Conservation (phyloP, 2,888 invertebrate species). For the Meloe dianella region DNA sequence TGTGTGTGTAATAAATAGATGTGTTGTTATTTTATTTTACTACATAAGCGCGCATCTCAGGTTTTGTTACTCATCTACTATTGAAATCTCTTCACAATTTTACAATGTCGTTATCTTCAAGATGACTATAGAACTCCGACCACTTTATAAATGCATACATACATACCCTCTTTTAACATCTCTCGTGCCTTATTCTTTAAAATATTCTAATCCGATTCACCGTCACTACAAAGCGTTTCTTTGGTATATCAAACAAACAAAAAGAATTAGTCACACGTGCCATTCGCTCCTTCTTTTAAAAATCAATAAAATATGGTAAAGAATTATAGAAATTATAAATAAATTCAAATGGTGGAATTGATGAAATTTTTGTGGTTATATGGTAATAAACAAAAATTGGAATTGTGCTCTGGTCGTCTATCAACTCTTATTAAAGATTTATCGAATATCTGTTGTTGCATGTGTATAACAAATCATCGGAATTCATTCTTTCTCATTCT, state of each 20-base stretch:
- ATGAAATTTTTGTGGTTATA: not conserved
- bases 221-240: constrained; percentile 37
- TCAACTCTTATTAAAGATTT: not conserved
- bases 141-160: constrained; percentile 22
- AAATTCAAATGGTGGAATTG: not conserved
- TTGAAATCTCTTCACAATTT: constrained; percentile 39
- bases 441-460: not conserved
- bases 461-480: not conserved
- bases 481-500: not conserved
- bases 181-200: constrained; percentile 49
- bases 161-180: constrained; percentile 44
- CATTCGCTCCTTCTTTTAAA: not conserved
- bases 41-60: constrained; percentile 15
- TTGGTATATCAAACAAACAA: not conserved
- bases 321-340: not conserved
- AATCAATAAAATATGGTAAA: not conserved
- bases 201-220: constrained; percentile 42
- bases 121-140: constrained; percentile 16
- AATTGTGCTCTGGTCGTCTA: no score
- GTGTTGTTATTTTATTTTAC: no score
- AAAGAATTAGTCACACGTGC: constrained; percentile 1
- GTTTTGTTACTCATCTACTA: constrained; percentile 41
- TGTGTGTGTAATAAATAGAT: no score
- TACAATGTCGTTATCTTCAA: constrained; percentile 20
- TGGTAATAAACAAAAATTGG: no score